Conservation (phyloP, 2,113 vertebrate genomes). For the Elgaria multicarinata region DNA sequence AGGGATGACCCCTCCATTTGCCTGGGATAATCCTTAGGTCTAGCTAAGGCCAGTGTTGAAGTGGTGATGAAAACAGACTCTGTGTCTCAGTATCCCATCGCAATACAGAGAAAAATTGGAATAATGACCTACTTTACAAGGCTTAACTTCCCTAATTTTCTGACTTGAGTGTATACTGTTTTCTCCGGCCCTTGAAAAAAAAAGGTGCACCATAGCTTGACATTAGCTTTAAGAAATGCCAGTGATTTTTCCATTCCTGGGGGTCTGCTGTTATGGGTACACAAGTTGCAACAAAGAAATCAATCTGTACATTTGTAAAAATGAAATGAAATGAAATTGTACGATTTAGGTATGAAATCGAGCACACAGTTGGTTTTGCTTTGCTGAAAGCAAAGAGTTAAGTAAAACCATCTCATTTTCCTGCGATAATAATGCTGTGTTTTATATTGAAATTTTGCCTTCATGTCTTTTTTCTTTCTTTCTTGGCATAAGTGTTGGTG, state of each 20-base stretch:
- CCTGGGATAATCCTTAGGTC: too few species aligned
- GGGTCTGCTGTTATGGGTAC: constrained; percentile 44
- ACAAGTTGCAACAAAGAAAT: constrained; percentile 71
- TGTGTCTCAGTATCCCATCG: neutral
- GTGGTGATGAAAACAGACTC: neutral
- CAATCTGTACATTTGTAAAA: constrained; percentile 66
- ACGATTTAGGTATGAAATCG: constrained; percentile 42
- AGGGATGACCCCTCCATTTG: too few species aligned
- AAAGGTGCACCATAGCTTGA: neutral
- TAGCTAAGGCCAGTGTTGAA: too few species aligned
- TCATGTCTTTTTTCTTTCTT: constrained; percentile 51
- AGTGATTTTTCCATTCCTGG: neutral
- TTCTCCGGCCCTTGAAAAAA: neutral
- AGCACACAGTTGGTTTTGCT: neutral
- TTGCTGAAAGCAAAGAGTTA: constrained; percentile 66
- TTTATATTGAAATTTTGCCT: constrained; percentile 76
- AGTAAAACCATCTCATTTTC: constrained; percentile 74
- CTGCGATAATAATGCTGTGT: constrained; percentile 74
- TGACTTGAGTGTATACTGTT: neutral
- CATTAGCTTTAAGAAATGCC: neutral
- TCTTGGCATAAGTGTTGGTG: constrained; percentile 67
- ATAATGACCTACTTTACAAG: neutral
- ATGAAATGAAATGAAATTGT: constrained; percentile 68
- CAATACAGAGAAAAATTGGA: neutral
- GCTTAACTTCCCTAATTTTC: neutral